Base-by-base conservation (phyloP, 2,113 vertebrate genomes). In the Strix aluco region DNA sequence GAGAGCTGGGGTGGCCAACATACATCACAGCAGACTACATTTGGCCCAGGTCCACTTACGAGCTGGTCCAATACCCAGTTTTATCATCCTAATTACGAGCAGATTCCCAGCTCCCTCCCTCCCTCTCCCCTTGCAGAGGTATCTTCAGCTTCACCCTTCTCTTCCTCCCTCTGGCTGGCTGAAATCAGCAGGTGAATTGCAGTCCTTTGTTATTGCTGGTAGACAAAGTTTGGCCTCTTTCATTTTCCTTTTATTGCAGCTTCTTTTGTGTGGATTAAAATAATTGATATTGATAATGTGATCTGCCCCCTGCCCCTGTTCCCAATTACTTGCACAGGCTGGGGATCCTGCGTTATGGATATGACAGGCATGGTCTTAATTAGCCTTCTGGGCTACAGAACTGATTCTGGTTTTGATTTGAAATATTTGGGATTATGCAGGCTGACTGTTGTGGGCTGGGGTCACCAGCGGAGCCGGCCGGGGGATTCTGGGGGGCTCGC, bases 1-100 rank as follows among this genome's bases (percentile, higher is more conserved):
- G 70, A 96, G 93, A 96, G 93, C 93, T 92, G 92, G 90, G 95
- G 96, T 97, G 97, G 97, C 95, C 96, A 95, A 84, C 93, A 93
- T 32, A 91, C 69, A 97, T 93, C 97, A 91, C 86, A 88, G 93
- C 95, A 84, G 94, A 74, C 84, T 82, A 36, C 58, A 15, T 19
- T 72, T 96, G 96, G 95, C 96, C 84, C 84, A 11, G 30, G 19
- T 88, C 94, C 95, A 95, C 44, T 40, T 62, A 73, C 0, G 16
- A 92, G 92, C 55, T 59, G 94, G 81, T 95, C 95, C 96, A 84
- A 81, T 85, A 85, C 90, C 79, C 75, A 30, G 61, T 81, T 91
- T 77, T 86, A 94, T 95, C 94, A 96, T 93, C 84, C 92, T 97
- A 95, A 97, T 94, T 62, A 90, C 1, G 5, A 96, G 90, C 96